Evolutionary conservation across 2,797 vertebrate genomes (phyloP), one percentile per base, ranked within the genome.

Genomic region (Sebastes vulpes): DNA sequence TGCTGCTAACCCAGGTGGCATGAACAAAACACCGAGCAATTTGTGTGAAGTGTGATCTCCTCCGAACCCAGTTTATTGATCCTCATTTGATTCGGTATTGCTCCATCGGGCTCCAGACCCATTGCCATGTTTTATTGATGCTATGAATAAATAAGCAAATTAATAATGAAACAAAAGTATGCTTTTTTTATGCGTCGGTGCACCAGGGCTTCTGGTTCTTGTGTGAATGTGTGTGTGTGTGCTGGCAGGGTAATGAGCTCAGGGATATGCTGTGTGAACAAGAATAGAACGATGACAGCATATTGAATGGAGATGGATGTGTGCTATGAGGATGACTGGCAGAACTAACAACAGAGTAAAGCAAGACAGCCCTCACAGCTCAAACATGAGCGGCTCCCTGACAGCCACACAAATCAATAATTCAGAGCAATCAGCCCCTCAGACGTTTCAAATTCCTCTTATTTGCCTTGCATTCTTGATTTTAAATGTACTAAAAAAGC

Each of bases 111-210:
- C 78, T 77, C 50, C 65, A 77, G 76, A 84, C 82, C 73, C 52
- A 14, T 54, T 7, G 59, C 50, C 53, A 83, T 92, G 86, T 93
- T 91, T 91, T 87, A 92, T 85, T 91, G 83, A 92, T 88, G 90
- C 77, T 57, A 76, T 92, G 87, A 91, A 94, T 93, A 92, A 90
- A 92, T 91, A 92, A 88, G 75, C 80, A 88, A 93, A 89, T 93
- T 87, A 93, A 93, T 94, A 94, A 92, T 93, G 88, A 85, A 94
- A 92, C 82, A 87, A 92, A 87, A 87, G 84, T 81, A 77, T 69
- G 72, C 1, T 67, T 89, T 87, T 91, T 87, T 86, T 42, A 82
- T 68, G 84, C 75, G 23, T 70, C 42, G 1, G n/a, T 84, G 91
- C 78, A 38, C 75, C 12, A 6, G 66, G 21, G 63, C 65, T 50